Conservation (phyloP, 23 tunicate genomes). For the Halocynthia roretzi region DNA sequence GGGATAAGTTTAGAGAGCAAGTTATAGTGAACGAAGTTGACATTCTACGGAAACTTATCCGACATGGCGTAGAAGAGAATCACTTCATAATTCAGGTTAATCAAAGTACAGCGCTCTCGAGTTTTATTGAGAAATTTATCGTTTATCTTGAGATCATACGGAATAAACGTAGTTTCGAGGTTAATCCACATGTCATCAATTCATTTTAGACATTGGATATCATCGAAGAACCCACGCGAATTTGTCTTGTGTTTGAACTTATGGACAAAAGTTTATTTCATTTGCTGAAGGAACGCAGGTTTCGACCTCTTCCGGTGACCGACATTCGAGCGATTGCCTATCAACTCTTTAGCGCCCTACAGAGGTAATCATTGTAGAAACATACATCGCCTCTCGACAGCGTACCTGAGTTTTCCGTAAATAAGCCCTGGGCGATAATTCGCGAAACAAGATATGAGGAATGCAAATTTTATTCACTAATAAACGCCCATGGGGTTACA, state of each 20-base stretch:
- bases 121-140: too few relatives aligned
- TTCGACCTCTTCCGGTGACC: not conserved
- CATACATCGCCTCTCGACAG: too few relatives aligned
- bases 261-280: constrained; percentile 2
- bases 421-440: too few relatives aligned
- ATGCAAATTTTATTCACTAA: too few relatives aligned
- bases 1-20: constrained; percentile 5
- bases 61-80: constrained; percentile 3
- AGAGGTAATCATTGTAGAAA: not conserved
- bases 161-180: too few relatives aligned
- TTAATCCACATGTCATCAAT: not conserved
- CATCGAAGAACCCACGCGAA: constrained; percentile 2
- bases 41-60: not conserved
- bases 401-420: too few relatives aligned
- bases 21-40: constrained; percentile 3
- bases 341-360: constrained; percentile 15
- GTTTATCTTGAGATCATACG: too few relatives aligned
- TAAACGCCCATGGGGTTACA: too few relatives aligned
- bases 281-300: constrained; percentile 1
- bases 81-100: constrained; percentile 5
- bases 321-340: constrained; percentile 4
- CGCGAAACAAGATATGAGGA: too few relatives aligned
- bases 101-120: not conserved
- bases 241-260: constrained; percentile 9
- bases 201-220: not conserved